A percentile compares a stretch with the other conserved stretches of the same genome.
Evolutionary conservation across 2,888 invertebrate species (phyloP).

Genomic region (Eudasyphora cyanicolor): DNA sequence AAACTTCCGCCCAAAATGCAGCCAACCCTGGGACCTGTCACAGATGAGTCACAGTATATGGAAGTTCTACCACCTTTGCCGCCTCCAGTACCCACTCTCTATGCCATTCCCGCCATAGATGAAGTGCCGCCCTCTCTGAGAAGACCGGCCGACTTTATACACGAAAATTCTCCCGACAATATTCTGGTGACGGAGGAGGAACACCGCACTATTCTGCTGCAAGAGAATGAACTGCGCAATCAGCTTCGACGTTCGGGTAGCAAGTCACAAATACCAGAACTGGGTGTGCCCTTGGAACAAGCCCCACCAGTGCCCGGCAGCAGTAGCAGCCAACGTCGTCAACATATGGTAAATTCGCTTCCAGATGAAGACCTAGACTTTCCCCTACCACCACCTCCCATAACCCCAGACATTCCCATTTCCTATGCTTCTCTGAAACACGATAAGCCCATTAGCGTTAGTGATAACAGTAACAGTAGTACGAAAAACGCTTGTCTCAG

Average conservation of each 20-base stretch:
- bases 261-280: slow-evolving; percentile 66
- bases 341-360: slow-evolving; percentile 78
- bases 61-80: slow-evolving; percentile 75
- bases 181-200: slow-evolving; percentile 78
- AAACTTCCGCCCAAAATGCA: slow-evolving; percentile 66
- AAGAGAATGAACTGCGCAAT: slow-evolving; percentile 79
- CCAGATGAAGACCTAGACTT: slow-evolving; percentile 76
- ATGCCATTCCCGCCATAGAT: slow-evolving; percentile 58
- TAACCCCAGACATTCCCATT: background rate
- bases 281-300: slow-evolving; percentile 71
- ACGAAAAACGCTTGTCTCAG: slow-evolving; percentile 65
- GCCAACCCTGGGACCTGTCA: slow-evolving; percentile 33
- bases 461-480: slow-evolving; percentile 64
- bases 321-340: slow-evolving; percentile 65
- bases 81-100: slow-evolving; percentile 58
- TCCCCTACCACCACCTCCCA: slow-evolving; percentile 71
- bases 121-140: slow-evolving; percentile 73
- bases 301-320: slow-evolving; percentile 73
- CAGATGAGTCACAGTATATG: slow-evolving; percentile 73
- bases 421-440: slow-evolving; percentile 28
- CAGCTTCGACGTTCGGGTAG: slow-evolving; percentile 69
- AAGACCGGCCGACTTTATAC: slow-evolving; percentile 75
- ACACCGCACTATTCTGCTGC: slow-evolving; percentile 77
- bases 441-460: slow-evolving; percentile 47
- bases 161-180: slow-evolving; percentile 79